Evolutionary conservation across 2,797 vertebrate species (phyloP).

Genomic region (Protonibea diacanthus): DNA sequence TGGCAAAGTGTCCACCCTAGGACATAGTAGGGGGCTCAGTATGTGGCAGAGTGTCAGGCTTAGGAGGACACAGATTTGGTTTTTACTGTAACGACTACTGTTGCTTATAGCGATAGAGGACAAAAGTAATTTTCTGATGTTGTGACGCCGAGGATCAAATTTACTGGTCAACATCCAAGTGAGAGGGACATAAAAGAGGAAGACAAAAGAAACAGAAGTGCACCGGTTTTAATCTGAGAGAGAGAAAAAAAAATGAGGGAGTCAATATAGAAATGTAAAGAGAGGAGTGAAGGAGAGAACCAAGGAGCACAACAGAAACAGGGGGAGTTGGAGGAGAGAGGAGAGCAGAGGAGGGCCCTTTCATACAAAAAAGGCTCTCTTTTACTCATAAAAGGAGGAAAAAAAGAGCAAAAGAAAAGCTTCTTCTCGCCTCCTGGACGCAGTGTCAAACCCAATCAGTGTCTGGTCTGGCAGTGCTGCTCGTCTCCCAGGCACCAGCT

Average conservation of each 20-base stretch:
- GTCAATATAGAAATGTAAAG: slow-evolving; percentile 64
- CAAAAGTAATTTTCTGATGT: slow-evolving; percentile 58
- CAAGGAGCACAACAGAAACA: slow-evolving; percentile 70
- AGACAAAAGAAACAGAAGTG: slow-evolving; percentile 70
- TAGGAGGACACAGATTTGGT: slow-evolving; percentile 36
- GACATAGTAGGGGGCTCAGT: slow-evolving; percentile 47
- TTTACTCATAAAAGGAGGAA: slow-evolving; percentile 82
- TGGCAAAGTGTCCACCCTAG: slow-evolving; percentile 46
- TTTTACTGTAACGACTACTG: slow-evolving; percentile 37
- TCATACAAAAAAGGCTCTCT: slow-evolving; percentile 91
- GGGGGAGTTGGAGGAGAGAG: slow-evolving; percentile 79
- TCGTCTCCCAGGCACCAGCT: slow-evolving; percentile 81
- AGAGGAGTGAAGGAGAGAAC: slow-evolving; percentile 63
- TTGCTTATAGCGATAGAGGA: slow-evolving; percentile 29
- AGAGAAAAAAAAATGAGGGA: slow-evolving; percentile 48
- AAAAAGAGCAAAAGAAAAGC: slow-evolving; percentile 83
- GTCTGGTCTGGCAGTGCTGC: slow-evolving; percentile 82
- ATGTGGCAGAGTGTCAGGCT: slow-evolving; percentile 58
- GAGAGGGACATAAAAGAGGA: slow-evolving; percentile 60
- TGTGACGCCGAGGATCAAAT: slow-evolving; percentile 61
- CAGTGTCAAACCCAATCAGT: slow-evolving; percentile 99
- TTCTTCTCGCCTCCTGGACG: slow-evolving; percentile 92
- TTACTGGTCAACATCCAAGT: slow-evolving; percentile 66
- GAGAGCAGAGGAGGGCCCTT: slow-evolving; percentile 84
- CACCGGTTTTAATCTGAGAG: slow-evolving; percentile 66